These are phyloP conservation scores for Minunthozetes semirufus DNA, from an alignment of 2,888 invertebrate species.

Conservation along the genomic window DNA sequence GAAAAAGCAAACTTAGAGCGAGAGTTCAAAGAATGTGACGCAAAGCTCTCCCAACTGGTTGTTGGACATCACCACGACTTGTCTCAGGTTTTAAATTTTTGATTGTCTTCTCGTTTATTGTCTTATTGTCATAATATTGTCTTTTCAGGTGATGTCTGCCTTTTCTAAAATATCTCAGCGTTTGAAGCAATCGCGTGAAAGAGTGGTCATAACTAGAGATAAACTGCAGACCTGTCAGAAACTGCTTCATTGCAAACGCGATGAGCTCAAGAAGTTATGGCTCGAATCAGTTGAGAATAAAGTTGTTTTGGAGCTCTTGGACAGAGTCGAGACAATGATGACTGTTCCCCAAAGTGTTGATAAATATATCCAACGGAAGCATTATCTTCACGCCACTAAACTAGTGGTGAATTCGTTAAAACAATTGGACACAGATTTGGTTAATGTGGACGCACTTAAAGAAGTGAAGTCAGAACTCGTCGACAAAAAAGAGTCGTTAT, in stretches of 20 bases:
- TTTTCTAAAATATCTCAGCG: slow-evolving; percentile 69
- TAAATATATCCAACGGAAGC: slow-evolving; percentile 55
- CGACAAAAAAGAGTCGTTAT: slow-evolving; percentile 61
- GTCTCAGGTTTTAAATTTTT: slow-evolving; percentile 29
- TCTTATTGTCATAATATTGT: no score
- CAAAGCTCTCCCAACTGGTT: slow-evolving; percentile 76
- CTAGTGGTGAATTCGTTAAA: slow-evolving; percentile 56
- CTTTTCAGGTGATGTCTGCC: slow-evolving; percentile 53
- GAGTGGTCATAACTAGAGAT: slow-evolving; percentile 69
- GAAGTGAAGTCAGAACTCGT: slow-evolving; percentile 70
- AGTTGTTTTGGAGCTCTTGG: slow-evolving; percentile 75
- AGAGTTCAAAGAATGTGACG: slow-evolving; percentile 85
- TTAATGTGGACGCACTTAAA: slow-evolving; percentile 73
- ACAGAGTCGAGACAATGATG: slow-evolving; percentile 74
- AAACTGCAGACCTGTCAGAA: slow-evolving; percentile 74
- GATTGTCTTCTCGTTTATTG: no score
- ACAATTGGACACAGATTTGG: slow-evolving; percentile 53
- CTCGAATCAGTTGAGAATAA: slow-evolving; percentile 92
- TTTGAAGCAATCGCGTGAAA: slow-evolving; percentile 67
- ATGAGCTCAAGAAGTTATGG: slow-evolving; percentile 89
- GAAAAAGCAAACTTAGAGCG: slow-evolving; percentile 89
- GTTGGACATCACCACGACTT: slow-evolving; percentile 45
- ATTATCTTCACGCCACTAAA: slow-evolving; percentile 51
- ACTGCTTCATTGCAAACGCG: slow-evolving; percentile 77
- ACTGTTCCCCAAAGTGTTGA: slow-evolving; percentile 65